Evolutionary conservation across 2,797 vertebrate species (phyloP).

Genomic region (Heterohyrax brucei): DNA sequence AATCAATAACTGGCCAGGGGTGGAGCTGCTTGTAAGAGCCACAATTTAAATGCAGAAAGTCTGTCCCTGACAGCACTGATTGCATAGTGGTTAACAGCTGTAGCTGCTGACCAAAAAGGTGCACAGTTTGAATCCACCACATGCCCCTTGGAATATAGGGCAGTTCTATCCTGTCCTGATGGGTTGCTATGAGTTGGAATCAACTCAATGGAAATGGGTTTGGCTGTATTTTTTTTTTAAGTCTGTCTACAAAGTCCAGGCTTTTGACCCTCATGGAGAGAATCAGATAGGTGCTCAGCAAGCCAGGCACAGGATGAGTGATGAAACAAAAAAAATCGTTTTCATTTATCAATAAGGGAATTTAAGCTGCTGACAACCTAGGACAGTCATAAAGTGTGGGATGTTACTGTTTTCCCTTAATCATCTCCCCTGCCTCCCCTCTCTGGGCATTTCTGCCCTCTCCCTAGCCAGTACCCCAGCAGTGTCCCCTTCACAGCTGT

Average conservation of each 20-base stretch:
- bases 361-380: neutral
- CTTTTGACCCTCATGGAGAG: neutral
- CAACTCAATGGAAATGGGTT: too few species aligned
- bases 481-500: neutral
- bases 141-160: too few species aligned
- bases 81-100: too few species aligned
- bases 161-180: too few species aligned
- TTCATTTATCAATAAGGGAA: neutral
- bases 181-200: too few species aligned
- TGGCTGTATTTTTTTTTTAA: neutral
- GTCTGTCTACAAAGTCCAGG: neutral
- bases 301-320: fast-evolving
- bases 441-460: neutral
- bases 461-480: neutral
- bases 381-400: neutral
- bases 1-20: neutral
- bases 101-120: too few species aligned
- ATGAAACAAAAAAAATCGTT: neutral
- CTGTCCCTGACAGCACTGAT: neutral
- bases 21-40: neutral
- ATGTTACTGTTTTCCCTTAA: neutral
- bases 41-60: neutral
- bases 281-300: neutral
- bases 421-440: neutral
- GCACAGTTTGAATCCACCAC: too few species aligned